A percentile compares a stretch with the other conserved stretches of the same genome.
Evolutionary conservation across 2,113 vertebrate species (phyloP).

Genomic region (Hepsetus odoe): DNA sequence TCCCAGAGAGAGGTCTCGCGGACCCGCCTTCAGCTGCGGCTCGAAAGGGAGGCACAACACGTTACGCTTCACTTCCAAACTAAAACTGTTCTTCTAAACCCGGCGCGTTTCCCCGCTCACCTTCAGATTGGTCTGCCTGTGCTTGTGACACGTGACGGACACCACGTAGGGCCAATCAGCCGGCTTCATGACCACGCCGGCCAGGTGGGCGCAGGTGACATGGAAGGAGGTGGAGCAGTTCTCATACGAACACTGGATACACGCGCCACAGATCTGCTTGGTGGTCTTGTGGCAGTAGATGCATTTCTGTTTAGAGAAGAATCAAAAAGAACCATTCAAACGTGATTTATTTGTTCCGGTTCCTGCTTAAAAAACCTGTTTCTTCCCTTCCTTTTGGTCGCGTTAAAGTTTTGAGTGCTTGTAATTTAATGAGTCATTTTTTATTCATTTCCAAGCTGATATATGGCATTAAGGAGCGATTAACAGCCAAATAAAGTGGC

Average conservation of each 20-base stretch:
- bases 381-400: too few species aligned
- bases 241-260: constrained; percentile 91
- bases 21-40: constrained; percentile 47
- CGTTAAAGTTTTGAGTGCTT: too few species aligned
- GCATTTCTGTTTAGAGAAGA: constrained; percentile 79
- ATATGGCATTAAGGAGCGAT: too few species aligned
- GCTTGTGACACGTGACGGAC: constrained; percentile 92
- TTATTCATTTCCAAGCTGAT: too few species aligned
- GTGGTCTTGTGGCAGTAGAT: constrained; percentile 86
- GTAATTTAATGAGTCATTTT: too few species aligned
- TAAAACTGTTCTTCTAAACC: too few species aligned
- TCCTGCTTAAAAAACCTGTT: not conserved
- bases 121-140: constrained; percentile 71
- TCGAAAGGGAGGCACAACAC: not conserved
- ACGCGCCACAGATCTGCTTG: constrained; percentile 83
- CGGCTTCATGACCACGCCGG: constrained; percentile 88
- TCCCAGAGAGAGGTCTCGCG: constrained; percentile 78
- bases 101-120: too few species aligned
- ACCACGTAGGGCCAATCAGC: constrained; percentile 97
- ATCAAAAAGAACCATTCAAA: not conserved
- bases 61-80: not conserved
- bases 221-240: constrained; percentile 97
- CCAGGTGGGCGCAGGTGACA: constrained; percentile 91
- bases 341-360: not conserved
- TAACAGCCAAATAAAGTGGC: too few species aligned